phyloP scores from a whole-genome alignment of 2,888 invertebrate genomes.

The Anaspis maculata region DNA sequence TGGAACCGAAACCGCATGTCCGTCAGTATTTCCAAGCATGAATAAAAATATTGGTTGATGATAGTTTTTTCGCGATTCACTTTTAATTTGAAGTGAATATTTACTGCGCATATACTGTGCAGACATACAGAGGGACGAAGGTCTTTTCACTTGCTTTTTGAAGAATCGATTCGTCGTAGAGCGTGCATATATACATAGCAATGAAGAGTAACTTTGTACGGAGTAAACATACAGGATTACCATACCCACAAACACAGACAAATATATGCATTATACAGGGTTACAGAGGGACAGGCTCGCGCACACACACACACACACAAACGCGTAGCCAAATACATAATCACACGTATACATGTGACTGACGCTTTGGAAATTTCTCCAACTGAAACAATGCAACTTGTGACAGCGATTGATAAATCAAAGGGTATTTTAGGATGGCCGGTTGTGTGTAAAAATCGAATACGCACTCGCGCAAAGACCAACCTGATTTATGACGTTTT shows the following conservation, averaged over 20 bases:
- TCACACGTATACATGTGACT: slow-evolving; percentile 6
- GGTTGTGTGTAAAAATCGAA: slow-evolving; percentile 6
- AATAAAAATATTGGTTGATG: too few species aligned
- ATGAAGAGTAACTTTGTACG: slow-evolving; percentile 27
- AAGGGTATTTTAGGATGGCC: slow-evolving; percentile 5
- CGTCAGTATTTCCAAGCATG: too few species aligned
- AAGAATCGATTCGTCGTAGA: slow-evolving; percentile 24
- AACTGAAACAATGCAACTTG: slow-evolving; percentile 15
- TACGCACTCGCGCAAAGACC: not conserved
- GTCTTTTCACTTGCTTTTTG: slow-evolving; percentile 26
- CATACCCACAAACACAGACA: slow-evolving; percentile 26
- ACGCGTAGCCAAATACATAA: too few species aligned
- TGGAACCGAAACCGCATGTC: too few species aligned
- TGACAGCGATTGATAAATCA: slow-evolving; percentile 20
- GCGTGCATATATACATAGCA: slow-evolving; percentile 27
- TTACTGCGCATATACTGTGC: slow-evolving; percentile 10
- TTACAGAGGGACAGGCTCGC: slow-evolving; percentile 17
- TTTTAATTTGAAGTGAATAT: slow-evolving; percentile 8
- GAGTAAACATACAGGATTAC: slow-evolving; percentile 28
- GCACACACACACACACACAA: slow-evolving; percentile 16
- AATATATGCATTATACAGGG: slow-evolving; percentile 26
- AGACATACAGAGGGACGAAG: too few species aligned
- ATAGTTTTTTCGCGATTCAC: too few species aligned
- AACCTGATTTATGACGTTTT: not conserved
- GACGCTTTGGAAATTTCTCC: slow-evolving; percentile 15